Conservation (phyloP, 2,888 invertebrate species). For the Serripes groenlandicus region DNA sequence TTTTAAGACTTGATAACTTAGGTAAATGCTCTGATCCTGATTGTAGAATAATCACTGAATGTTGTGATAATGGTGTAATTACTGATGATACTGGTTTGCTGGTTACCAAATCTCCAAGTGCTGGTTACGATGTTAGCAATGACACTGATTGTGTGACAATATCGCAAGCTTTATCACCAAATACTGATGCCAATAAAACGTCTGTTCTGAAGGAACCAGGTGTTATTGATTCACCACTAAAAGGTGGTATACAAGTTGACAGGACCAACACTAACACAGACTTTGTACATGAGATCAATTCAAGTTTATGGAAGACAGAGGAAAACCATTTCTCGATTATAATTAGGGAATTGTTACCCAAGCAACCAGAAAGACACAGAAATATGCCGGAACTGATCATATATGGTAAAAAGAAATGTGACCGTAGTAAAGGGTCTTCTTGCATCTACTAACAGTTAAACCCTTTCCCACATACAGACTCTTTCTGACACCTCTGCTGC, state of each 20-base stretch:
- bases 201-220: background rate
- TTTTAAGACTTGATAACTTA: background rate
- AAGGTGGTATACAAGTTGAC: background rate
- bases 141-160: background rate
- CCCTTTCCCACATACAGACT: background rate
- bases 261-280: background rate
- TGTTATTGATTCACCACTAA: too few relatives aligned
- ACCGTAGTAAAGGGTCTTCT: too few relatives aligned
- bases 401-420: constrained; percentile 70
- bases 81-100: background rate
- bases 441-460: too few relatives aligned
- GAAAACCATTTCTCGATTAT: constrained; percentile 61
- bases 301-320: background rate
- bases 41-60: background rate
- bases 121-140: background rate
- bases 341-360: constrained; percentile 75
- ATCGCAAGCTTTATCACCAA: background rate
- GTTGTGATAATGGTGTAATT: background rate
- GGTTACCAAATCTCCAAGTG: background rate
- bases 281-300: background rate
- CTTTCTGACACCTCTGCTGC: background rate
- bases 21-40: too few relatives aligned
- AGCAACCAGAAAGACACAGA: constrained; percentile 71
- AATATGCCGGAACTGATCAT: constrained; percentile 72
- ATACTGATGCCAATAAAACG: background rate